phyloP scores from a whole-genome alignment of 2,113 vertebrate species.

The Silurus asotus region DNA sequence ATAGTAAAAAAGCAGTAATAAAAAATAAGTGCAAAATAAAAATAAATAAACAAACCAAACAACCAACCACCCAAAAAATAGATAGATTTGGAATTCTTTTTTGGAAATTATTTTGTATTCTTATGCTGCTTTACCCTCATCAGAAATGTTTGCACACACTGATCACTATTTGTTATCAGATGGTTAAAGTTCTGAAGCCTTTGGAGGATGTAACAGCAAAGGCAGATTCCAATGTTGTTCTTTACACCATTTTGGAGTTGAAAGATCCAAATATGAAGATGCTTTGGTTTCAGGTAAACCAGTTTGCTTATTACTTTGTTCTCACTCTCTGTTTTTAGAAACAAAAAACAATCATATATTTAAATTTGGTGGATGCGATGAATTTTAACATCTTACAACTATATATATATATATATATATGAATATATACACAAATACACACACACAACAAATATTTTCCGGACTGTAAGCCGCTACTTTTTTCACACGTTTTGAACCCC shows the following conservation, averaged over 20 bases:
- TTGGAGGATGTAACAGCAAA: neutral
- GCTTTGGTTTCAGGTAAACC: neutral
- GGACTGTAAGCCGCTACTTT: too few relatives aligned
- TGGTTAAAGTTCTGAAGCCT: neutral
- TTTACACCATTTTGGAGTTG: constrained; percentile 1
- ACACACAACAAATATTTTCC: too few relatives aligned
- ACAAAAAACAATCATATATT: neutral
- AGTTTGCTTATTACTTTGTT: neutral
- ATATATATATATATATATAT: too few relatives aligned
- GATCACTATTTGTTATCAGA: neutral
- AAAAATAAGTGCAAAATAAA: too few relatives aligned
- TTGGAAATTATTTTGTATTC: neutral
- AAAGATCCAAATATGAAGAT: constrained; percentile 15
- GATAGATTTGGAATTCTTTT: neutral
- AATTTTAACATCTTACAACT: neutral
- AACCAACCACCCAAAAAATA: too few relatives aligned
- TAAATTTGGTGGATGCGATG: neutral
- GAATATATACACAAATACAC: too few relatives aligned
- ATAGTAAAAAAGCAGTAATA: too few relatives aligned
- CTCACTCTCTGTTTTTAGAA: neutral
- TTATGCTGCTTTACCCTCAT: neutral
- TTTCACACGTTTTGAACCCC: too few relatives aligned
- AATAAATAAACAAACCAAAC: too few relatives aligned
- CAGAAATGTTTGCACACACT: neutral
- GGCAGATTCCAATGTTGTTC: neutral